These are phyloP conservation scores for Nesidiocoris tenuis DNA, from an alignment of 2,888 invertebrate genomes.

Conservation along the genomic window DNA sequence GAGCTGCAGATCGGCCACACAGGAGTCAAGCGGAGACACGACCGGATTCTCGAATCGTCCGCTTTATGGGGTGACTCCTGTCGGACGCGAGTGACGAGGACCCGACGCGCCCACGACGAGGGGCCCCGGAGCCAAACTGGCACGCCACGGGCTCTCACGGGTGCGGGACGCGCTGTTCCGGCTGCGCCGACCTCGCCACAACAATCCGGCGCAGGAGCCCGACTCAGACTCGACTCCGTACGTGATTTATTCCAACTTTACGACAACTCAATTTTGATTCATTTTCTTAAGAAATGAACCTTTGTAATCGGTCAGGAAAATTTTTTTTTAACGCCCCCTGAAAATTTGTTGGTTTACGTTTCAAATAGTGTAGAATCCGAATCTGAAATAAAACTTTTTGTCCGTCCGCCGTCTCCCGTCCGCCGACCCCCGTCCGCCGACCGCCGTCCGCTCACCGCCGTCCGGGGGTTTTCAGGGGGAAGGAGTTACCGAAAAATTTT, in stretches of 20 bases:
- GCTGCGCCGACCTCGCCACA: conserved; percentile 54
- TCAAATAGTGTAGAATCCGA: background rate
- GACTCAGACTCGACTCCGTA: conserved; percentile 47
- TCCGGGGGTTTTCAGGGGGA: too few relatives aligned
- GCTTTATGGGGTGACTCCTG: background rate
- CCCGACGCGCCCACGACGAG: conserved; percentile 18
- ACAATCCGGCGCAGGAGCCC: conserved; percentile 43
- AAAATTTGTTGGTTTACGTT: background rate
- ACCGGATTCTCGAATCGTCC: too few relatives aligned
- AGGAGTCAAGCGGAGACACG: too few relatives aligned
- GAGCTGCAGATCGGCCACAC: too few relatives aligned
- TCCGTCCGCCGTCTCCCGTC: background rate
- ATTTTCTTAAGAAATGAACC: background rate
- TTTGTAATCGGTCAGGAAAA: background rate
- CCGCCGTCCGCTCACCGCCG: too few relatives aligned
- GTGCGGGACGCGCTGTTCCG: conserved; percentile 53
- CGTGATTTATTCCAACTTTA: conserved; percentile 16
- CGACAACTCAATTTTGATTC: background rate
- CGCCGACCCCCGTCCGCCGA: too few relatives aligned
- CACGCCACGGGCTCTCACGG: conserved; percentile 51
- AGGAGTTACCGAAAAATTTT: too few relatives aligned
- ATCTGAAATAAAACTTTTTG: background rate
- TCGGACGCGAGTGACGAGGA: conserved; percentile 3
- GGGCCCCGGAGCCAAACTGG: conserved; percentile 51
- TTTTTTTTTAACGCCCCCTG: background rate